Evolutionary conservation across 2,888 invertebrate genomes (phyloP).

Genomic region (Lacanobia wlatinum): DNA sequence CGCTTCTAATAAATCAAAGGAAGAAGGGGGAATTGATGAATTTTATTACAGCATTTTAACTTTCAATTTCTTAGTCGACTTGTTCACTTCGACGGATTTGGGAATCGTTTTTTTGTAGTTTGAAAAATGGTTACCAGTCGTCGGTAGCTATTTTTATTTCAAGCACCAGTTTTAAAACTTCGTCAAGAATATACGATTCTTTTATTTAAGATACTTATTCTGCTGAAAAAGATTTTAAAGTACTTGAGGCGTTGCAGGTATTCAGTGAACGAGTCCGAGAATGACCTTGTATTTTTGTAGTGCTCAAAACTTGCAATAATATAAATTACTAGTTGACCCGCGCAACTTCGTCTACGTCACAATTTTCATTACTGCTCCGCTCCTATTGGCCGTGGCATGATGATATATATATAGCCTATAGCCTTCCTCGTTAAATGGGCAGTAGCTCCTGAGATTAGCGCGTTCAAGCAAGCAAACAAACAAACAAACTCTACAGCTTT

Average conservation of each 20-base stretch:
- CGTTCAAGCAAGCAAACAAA: too few species aligned
- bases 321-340: too few species aligned
- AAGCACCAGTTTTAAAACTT: neutral
- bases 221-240: neutral
- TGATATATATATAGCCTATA: too few species aligned
- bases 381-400: too few species aligned
- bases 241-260: neutral
- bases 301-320: neutral
- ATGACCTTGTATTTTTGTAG: neutral
- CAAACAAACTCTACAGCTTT: too few species aligned
- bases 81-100: slow-evolving; percentile 74
- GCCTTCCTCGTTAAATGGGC: too few species aligned
- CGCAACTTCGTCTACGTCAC: too few species aligned
- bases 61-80: slow-evolving; percentile 78
- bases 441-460: too few species aligned
- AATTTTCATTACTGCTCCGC: too few species aligned
- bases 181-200: neutral
- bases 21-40: slow-evolving; percentile 69
- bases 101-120: slow-evolving; percentile 45
- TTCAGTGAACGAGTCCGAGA: neutral
- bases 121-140: neutral
- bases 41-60: slow-evolving; percentile 74
- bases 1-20: slow-evolving; percentile 79
- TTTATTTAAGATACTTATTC: neutral
- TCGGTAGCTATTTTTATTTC: neutral